phyloP scores from a whole-genome alignment of 2,113 vertebrate species.

The Callipepla squamata region DNA sequence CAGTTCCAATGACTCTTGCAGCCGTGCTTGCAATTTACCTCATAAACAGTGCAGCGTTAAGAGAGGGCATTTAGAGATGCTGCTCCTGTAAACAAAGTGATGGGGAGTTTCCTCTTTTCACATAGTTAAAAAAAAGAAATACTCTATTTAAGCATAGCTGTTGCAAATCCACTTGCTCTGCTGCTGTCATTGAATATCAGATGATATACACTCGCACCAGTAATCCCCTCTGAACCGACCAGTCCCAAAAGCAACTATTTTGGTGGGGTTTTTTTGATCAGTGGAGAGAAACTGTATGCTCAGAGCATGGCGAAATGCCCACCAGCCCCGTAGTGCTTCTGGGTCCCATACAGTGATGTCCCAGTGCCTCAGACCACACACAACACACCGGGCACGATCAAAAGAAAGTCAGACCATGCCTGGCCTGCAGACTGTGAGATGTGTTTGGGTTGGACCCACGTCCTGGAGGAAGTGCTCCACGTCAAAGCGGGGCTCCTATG shows the following conservation, averaged over 20 bases:
- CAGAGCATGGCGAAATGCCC: fast-evolving
- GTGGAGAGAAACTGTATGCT: neutral
- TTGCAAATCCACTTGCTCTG: neutral
- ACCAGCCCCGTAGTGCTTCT: fast-evolving
- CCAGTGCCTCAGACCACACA: fast-evolving
- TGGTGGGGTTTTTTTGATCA: fast-evolving
- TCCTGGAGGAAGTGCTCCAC: neutral
- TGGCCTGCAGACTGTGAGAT: neutral
- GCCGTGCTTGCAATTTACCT: neutral
- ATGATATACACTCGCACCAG: neutral
- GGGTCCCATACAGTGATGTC: fast-evolving
- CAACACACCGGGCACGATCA: fast-evolving
- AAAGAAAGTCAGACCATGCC: neutral
- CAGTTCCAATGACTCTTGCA: neutral
- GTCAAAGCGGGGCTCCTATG: fast-evolving
- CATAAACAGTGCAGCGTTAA: neutral
- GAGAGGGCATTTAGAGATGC: neutral
- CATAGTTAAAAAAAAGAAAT: fast-evolving
- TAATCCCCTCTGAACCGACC: neutral
- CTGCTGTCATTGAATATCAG: neutral
- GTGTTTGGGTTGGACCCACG: neutral
- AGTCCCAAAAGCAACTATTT: neutral
- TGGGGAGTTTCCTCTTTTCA: neutral
- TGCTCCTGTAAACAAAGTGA: neutral
- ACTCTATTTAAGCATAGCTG: neutral